Percentiles rank a stretch among this genome's conserved stretches.
phyloP scores from a whole-genome alignment of 2,113 vertebrate species.

The Ameiurus melas region DNA sequence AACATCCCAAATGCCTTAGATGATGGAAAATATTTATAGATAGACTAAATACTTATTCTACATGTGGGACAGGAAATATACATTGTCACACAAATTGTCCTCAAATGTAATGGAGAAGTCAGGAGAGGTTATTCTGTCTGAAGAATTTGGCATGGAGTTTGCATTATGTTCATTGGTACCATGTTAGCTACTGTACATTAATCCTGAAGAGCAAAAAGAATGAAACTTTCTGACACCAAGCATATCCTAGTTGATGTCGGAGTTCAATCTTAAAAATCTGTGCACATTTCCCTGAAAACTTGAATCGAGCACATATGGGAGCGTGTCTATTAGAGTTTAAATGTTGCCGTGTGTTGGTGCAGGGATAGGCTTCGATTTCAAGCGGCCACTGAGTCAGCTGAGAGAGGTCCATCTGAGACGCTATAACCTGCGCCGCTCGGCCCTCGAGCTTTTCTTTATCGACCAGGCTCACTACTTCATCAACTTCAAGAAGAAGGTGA shows the following conservation, averaged over 20 bases:
- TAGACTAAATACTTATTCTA: not conserved
- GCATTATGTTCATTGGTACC: not conserved
- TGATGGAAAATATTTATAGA: not conserved
- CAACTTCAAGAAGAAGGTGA: slow-evolving; percentile 91
- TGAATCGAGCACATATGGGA: not conserved
- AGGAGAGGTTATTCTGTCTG: not conserved
- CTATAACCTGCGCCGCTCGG: slow-evolving; percentile 94
- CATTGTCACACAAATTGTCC: not conserved
- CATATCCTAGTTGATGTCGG: not conserved
- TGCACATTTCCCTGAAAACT: not conserved
- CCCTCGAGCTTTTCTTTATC: slow-evolving; percentile 95
- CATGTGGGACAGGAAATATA: not conserved
- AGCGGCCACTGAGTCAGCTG: slow-evolving; percentile 88
- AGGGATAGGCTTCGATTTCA: slow-evolving; percentile 95
- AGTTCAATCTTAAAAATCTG: no score
- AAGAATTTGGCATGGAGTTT: not conserved
- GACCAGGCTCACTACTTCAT: slow-evolving; percentile 98
- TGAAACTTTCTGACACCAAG: not conserved
- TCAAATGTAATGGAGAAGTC: not conserved
- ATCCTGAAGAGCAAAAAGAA: not conserved
- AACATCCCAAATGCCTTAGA: not conserved
- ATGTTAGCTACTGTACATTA: not conserved
- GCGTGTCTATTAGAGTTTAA: not conserved
- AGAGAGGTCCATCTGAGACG: slow-evolving; percentile 93
- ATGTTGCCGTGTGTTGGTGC: not conserved